Conservation (phyloP, 2,113 vertebrate genomes). For the Scartelaos histophorus region DNA sequence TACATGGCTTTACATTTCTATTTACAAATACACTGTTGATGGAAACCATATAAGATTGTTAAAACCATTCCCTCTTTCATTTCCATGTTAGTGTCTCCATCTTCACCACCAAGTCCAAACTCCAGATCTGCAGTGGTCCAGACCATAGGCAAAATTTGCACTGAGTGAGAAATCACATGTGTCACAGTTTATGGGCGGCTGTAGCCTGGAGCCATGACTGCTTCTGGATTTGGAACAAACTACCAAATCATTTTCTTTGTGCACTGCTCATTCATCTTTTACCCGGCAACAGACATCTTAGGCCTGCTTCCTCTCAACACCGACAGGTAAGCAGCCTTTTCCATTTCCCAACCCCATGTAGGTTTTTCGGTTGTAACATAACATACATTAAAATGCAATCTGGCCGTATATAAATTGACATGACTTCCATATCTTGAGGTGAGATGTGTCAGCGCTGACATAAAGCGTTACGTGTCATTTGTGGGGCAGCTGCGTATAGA, state of each 20-base stretch:
- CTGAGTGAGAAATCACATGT: conserved; percentile 71
- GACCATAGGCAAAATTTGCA: conserved; percentile 65
- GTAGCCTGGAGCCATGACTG: conserved; percentile 61
- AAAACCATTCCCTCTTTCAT: conserved; percentile 17
- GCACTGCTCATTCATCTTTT: conserved; percentile 73
- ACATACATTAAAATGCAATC: conserved; percentile 59
- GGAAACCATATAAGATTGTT: no score
- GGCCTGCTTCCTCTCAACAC: conserved; percentile 74
- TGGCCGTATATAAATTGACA: conserved; percentile 31
- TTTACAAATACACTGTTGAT: no score
- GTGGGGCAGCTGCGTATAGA: conserved; percentile 45
- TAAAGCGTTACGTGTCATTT: conserved; percentile 38
- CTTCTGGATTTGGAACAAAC: conserved; percentile 69
- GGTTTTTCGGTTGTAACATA: conserved; percentile 35
- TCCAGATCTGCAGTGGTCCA: conserved; percentile 65
- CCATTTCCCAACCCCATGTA: conserved; percentile 38
- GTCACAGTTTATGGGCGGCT: conserved; percentile 72
- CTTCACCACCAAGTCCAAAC: conserved; percentile 34
- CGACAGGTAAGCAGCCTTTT: conserved; percentile 65
- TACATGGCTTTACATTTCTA: no score
- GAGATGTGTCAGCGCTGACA: conserved; percentile 43
- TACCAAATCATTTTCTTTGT: conserved; percentile 71
- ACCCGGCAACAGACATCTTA: conserved; percentile 58
- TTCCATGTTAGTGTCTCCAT: conserved; percentile 48
- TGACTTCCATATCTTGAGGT: conserved; percentile 46